Evolutionary conservation across 2,113 vertebrate species (phyloP), one percentile per base, ranked within the genome.

Genomic region (Equus quagga): DNA sequence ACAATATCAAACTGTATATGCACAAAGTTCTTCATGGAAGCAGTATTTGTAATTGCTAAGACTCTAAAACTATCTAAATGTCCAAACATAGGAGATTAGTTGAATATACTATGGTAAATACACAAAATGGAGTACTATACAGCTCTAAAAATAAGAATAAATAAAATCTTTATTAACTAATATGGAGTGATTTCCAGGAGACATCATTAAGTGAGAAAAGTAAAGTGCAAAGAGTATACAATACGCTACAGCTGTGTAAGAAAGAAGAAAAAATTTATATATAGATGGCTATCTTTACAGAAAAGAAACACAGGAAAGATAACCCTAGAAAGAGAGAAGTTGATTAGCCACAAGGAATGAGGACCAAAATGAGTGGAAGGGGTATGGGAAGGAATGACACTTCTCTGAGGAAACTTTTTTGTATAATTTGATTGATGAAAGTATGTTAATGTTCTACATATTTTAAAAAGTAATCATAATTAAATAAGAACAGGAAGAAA

Each of bases 401-500:
- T 65, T 80, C 19, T 24, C 46, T 56, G 14, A 49, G 6, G 28
- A 64, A n/a, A 33, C 8, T 11, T 51, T 64, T 76, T 41, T 70
- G 51, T n/a, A 82, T 82, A 62, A 75, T 91, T 82, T 36, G 23
- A 49, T 33, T 49, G 14, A 81, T 10, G 44, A 56, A 90, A 75
- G 24, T 46, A 36, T 65, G 17, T 19, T 87, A 75, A 21, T 87
- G 18, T 67, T n/a, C 21, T 54, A 75, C 11, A 31, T 51, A 94
- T 54, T 54, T 23, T 70, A 49, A 80, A 96, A 73, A 94, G 79
- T 60, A 60, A 94, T 91, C 60, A 85, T 56, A 84, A 89, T n/a
- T 58, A 51, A 58, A 73, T 58, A 64, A 56, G 28, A 90, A 58
- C 24, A 49, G 18, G 8, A 15, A 60, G 8, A 21, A 41, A 75